Evolutionary conservation across 2,888 invertebrate genomes (phyloP), one percentile per base, ranked within the genome.

Genomic region (Dynastes hyllus): DNA sequence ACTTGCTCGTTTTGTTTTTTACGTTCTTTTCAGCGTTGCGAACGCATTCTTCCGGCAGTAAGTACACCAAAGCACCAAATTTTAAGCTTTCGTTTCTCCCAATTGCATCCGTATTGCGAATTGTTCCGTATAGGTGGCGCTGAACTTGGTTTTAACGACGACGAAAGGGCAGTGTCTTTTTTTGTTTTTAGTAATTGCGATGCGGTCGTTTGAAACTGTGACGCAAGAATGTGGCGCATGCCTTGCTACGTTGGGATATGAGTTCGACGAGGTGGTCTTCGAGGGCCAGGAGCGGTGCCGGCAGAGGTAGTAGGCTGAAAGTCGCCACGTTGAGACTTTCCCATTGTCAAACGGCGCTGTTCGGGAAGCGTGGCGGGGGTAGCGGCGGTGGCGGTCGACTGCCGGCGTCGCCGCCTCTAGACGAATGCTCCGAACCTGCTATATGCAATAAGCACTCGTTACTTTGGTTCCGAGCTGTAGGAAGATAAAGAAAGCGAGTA

Each of bases 361-460:
- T 92, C 88, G 94, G 94, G 91, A 94, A 94, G 88, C 94, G 92
- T 88, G 94, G 94, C 84, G 95, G 95, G 84, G 94, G 95, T 90
- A 95, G 93, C 88, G 95, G 94, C 85, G 95, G 95, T 89, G 95
- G 95, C 89, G 94, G 94, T 89, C 95, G 91, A 88, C 89, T 90
- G 92, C 90, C 91, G 89, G 92, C 91, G 92, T 92, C 92, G 89
- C 93, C 94, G 88, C 92, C 92, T 89, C 91, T 92, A 91, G 95
- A 95, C 91, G 95, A 96, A 91, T 93, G 95, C 91, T 96, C 96
- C 90, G 95, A 96, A 90, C 95, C 96, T 93, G 95, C 92, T 94
- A 90, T 87, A 90, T 90, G 73, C 40, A 75, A 71, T 55, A 73
- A 73, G 58, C 40, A 58, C 58, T 73, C 58, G 58, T 73, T 73